Base-by-base conservation (phyloP, 2,797 vertebrate species). In the Natrix natrix region DNA sequence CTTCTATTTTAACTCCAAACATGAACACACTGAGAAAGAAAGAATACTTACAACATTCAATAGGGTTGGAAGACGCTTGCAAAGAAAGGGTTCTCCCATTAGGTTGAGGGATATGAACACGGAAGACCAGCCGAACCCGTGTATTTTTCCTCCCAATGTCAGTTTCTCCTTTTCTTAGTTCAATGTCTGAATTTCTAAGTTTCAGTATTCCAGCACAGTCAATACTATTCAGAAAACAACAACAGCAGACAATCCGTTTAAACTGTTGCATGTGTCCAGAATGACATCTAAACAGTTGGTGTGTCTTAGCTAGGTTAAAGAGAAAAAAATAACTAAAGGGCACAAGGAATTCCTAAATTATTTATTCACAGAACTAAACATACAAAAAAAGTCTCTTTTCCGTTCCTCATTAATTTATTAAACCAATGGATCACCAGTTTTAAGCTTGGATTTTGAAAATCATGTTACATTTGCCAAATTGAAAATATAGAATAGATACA, bases 91-190 rank as follows among this genome's bases (percentile, higher is more conserved):
- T 99, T 96, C 99, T 98, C 96, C 99, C 99, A 0, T 97, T 98
- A 97, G 99, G 97, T 96, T 99, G 99, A 0, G 98, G 99, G 97
- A 99, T 98, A 95, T 99, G 99, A 48, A 99, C 98, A 0, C 99
- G 98, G 96, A 99, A 99, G 95, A 99, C 99, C 97, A 99, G 97
- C 93, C 99, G 96, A 94, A 99, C 99, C 0, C 99, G 98, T 0
- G 99, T 99, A 97, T 99, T 99, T 97, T 99, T 99, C 78, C 99
- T 98, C 4, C 99, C 99, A 0, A 99, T 99, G 98, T 99, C 99
- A 0, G 99, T 99, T 97, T 99, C 99, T 1, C 99, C 99, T 97
- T 99, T 99, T 93, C 99, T 98, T 93, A 99, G 98, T 95, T 99
- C 99, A 0, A 99, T 99, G 97, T 99, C 99, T 0, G 99, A 99